A percentile compares a stretch with the other conserved stretches of the same genome.
phyloP scores from a whole-genome alignment of 2,113 vertebrate species.

The Oncorhynchus gorbuscha region DNA sequence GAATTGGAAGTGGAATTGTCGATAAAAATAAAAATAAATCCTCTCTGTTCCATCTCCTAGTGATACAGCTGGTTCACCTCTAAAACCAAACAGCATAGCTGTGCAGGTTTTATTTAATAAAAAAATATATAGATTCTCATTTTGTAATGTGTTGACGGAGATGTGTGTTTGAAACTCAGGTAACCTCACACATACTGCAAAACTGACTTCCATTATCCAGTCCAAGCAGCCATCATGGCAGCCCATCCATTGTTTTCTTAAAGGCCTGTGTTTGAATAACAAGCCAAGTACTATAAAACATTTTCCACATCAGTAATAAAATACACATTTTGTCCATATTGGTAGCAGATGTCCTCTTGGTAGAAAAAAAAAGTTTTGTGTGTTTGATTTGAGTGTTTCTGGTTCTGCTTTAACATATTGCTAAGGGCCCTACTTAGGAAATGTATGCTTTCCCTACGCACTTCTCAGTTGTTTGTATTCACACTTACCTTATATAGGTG shows the following conservation, averaged over 20 bases:
- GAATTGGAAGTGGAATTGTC: too few relatives aligned
- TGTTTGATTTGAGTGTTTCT: conserved; percentile 85
- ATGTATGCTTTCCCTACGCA: too few relatives aligned
- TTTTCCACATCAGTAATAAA: conserved; percentile 88
- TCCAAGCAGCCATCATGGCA: conserved; percentile 50
- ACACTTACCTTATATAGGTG: too few relatives aligned
- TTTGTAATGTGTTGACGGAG: background rate
- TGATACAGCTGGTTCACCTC: conserved; percentile 47
- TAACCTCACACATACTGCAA: background rate
- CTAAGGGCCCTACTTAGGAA: conserved; percentile 19
- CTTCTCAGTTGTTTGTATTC: too few relatives aligned
- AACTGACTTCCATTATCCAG: conserved; percentile 6
- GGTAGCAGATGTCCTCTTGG: conserved; percentile 83
- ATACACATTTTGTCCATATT: conserved; percentile 82
- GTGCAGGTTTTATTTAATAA: conserved; percentile 5
- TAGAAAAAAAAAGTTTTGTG: conserved; percentile 69
- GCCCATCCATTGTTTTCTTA: conserved; percentile 72
- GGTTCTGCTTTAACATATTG: conserved; percentile 86
- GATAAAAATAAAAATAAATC: conserved; percentile 11
- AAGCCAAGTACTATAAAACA: conserved; percentile 79
- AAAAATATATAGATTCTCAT: background rate
- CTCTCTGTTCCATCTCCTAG: conserved; percentile 34
- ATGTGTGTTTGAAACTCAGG: background rate
- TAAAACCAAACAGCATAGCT: conserved; percentile 40
- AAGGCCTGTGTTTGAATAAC: conserved; percentile 81